A percentile compares a stretch with the other conserved stretches of the same genome.
Conservation (phyloP, 2,113 vertebrate genomes). For the Xerus inauris region DNA sequence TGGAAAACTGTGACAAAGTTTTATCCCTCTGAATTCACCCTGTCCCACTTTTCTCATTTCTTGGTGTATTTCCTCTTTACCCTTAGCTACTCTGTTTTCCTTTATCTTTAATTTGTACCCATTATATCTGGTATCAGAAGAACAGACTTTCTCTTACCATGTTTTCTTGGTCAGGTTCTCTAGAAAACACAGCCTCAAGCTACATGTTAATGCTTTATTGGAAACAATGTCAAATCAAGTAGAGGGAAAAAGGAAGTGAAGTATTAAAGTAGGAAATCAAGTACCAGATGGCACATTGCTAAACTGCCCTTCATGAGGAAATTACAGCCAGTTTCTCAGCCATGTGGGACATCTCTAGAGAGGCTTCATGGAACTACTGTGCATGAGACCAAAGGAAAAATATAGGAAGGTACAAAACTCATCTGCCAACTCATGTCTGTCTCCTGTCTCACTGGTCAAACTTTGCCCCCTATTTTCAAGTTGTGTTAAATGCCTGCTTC, state of each 20-base stretch:
- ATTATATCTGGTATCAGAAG: not conserved
- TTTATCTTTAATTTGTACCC: not conserved
- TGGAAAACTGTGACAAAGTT: not conserved
- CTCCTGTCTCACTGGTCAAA: not conserved
- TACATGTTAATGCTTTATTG: not conserved
- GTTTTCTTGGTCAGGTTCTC: not conserved
- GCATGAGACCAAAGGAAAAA: not conserved
- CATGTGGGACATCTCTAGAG: not conserved
- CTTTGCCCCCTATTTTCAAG: not conserved
- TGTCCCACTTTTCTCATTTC: not conserved
- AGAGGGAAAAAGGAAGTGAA: not conserved
- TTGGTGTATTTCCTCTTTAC: not conserved
- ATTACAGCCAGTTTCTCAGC: not conserved
- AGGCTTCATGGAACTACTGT: not conserved
- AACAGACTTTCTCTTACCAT: not conserved
- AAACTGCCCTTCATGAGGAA: not conserved
- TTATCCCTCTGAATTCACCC: not conserved
- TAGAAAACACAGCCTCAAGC: not conserved
- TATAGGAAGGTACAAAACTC: not conserved
- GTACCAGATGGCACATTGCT: accelerated
- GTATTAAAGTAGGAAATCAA: not conserved
- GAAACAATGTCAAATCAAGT: not conserved
- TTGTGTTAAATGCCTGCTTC: not conserved
- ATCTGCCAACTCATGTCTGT: not conserved
- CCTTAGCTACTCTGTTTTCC: not conserved